These are phyloP conservation scores for Dryococelus australis DNA, from an alignment of 2,888 invertebrate species.

Conservation along the genomic window DNA sequence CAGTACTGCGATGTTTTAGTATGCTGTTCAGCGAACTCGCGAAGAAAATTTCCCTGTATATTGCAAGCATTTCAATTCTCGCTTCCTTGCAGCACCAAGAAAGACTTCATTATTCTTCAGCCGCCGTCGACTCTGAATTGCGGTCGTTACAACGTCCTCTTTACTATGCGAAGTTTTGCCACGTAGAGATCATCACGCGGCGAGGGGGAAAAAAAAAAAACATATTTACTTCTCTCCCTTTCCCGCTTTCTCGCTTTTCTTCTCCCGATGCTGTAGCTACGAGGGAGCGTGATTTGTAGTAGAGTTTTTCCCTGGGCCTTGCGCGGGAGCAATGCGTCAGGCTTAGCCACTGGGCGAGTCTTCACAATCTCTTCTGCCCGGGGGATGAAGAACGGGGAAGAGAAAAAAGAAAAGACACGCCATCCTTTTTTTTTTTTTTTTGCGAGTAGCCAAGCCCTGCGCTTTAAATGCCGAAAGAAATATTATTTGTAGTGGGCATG, in stretches of 20 bases:
- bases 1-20: no score
- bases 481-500: conserved; percentile 7
- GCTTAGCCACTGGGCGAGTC: background rate
- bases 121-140: background rate
- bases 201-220: background rate
- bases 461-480: background rate
- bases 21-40: no score
- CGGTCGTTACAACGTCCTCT: background rate
- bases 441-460: background rate
- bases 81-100: background rate
- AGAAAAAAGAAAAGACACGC: background rate
- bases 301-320: background rate
- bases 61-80: background rate
- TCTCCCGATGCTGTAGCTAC: background rate
- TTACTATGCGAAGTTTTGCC: background rate
- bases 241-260: background rate
- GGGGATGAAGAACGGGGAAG: no score
- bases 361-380: conserved; percentile 12
- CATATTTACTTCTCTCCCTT: no score
- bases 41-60: no score
- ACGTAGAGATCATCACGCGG: background rate
- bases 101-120: background rate
- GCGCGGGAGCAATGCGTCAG: background rate
- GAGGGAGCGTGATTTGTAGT: background rate
- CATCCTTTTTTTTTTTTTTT: background rate